Percentiles rank a stretch among this genome's conserved stretches.
Evolutionary conservation across 2,888 invertebrate species (phyloP).

Genomic region (Kryphioiulus occultus): DNA sequence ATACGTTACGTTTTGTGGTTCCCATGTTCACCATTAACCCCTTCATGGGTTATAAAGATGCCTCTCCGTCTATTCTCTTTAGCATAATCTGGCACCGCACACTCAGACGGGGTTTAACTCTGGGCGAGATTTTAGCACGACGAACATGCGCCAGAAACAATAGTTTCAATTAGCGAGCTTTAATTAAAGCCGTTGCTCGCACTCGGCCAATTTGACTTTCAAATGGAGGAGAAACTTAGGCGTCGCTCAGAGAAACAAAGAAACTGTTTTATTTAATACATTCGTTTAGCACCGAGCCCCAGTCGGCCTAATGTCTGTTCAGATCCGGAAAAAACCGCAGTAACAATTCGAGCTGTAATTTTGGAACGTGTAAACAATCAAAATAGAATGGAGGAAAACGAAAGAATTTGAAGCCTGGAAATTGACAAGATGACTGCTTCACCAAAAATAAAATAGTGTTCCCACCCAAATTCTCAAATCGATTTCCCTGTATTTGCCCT

Average conservation of each 20-base stretch:
- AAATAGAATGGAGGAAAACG: neutral
- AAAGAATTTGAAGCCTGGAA: neutral
- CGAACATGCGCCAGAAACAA: neutral
- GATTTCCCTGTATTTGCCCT: too few relatives aligned
- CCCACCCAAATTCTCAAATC: too few relatives aligned
- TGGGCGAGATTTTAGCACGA: conserved; percentile 1
- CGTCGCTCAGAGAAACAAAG: neutral
- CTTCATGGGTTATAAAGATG: neutral
- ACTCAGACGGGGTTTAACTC: neutral
- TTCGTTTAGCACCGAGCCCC: neutral
- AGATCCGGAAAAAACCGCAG: neutral
- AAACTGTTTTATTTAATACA: neutral
- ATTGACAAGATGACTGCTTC: neutral
- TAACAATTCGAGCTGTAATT: neutral
- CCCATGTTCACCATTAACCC: conserved; percentile 8
- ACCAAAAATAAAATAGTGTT: too few relatives aligned
- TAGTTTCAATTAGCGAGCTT: conserved; percentile 27
- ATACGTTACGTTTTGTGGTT: conserved; percentile 20
- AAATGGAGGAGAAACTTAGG: neutral
- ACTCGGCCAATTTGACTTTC: neutral
- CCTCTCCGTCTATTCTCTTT: neutral
- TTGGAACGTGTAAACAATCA: neutral
- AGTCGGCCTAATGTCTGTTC: neutral
- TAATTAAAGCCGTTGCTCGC: neutral
- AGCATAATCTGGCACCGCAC: conserved; percentile 21